phyloP scores from a whole-genome alignment of 1,140 invertebrate genomes.

The Drosophila kurseongensis region DNA sequence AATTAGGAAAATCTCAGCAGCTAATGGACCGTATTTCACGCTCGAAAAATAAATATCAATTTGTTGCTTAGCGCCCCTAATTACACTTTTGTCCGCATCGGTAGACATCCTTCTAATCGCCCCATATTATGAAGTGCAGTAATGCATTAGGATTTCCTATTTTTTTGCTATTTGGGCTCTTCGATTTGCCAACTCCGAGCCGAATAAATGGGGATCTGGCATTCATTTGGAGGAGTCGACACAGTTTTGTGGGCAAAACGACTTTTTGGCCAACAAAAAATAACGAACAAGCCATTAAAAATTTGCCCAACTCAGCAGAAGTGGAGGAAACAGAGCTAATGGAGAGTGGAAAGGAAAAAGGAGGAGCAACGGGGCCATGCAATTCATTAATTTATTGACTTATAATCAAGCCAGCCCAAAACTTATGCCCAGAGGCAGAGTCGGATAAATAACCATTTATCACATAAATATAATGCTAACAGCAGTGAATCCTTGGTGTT shows the following conservation, averaged over 20 bases:
- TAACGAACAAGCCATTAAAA: slow-evolving; percentile 47
- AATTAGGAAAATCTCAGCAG: slow-evolving; percentile 5
- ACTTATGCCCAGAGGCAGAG: slow-evolving; percentile 43
- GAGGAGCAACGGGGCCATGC: slow-evolving; percentile 28
- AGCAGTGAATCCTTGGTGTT: slow-evolving; percentile 27
- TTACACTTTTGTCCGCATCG: slow-evolving; percentile 21
- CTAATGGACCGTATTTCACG: slow-evolving; percentile 13
- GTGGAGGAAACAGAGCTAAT: slow-evolving; percentile 23
- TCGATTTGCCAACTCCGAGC: slow-evolving; percentile 24
- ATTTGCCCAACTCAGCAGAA: slow-evolving; percentile 42
- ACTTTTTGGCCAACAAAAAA: slow-evolving; percentile 30
- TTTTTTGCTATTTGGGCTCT: slow-evolving; percentile 30
- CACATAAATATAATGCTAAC: slow-evolving; percentile 44
- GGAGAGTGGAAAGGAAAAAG: slow-evolving; percentile 24
- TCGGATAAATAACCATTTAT: slow-evolving; percentile 69
- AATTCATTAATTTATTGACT: slow-evolving; percentile 81
- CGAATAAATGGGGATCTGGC: slow-evolving; percentile 13
- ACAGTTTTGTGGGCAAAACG: slow-evolving; percentile 14
- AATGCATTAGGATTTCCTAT: slow-evolving; percentile 30
- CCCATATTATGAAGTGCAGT: slow-evolving; percentile 31
- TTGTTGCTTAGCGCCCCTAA: slow-evolving; percentile 32
- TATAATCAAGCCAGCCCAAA: slow-evolving; percentile 63
- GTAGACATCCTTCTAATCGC: slow-evolving; percentile 20
- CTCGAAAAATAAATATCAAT: slow-evolving; percentile 41
- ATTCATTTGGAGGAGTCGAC: slow-evolving; percentile 14